A percentile compares a stretch with the other conserved stretches of the same genome.
These are phyloP conservation scores for Pocillopora damicornis DNA, from an alignment of 64 coral and sea anemone genomes.

Conservation along the genomic window DNA sequence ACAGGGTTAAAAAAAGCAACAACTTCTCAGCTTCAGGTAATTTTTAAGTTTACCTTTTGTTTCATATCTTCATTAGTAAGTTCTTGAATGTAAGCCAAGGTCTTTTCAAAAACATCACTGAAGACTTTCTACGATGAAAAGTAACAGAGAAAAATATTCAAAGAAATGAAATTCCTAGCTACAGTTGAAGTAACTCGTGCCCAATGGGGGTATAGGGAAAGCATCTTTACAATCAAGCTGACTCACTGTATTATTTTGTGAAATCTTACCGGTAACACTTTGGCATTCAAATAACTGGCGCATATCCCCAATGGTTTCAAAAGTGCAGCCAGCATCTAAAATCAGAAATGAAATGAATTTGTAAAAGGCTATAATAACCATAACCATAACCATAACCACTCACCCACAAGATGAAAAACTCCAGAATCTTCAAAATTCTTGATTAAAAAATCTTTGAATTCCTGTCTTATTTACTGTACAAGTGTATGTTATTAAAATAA, in stretches of 20 bases:
- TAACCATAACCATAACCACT: not conserved
- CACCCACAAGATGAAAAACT: too few relatives aligned
- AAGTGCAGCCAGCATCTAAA: constrained; percentile 83
- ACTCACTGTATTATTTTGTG: not conserved
- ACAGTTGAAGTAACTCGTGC: too few relatives aligned
- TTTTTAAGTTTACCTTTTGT: constrained; percentile 66
- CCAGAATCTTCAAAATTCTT: not conserved
- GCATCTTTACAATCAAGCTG: too few relatives aligned
- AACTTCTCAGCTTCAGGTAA: too few relatives aligned
- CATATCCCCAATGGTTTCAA: constrained; percentile 85
- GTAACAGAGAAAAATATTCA: not conserved
- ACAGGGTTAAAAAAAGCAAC: too few relatives aligned
- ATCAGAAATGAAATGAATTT: not conserved
- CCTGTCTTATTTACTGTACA: not conserved
- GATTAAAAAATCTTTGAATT: not conserved
- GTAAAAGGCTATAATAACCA: not conserved
- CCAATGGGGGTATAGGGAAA: too few relatives aligned
- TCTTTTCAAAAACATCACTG: constrained; percentile 92
- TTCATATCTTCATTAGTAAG: constrained; percentile 92
- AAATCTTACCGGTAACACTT: constrained; percentile 76
- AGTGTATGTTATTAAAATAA: not conserved
- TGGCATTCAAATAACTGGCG: constrained; percentile 80
- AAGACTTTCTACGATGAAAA: constrained; percentile 59
- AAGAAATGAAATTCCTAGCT: not conserved
- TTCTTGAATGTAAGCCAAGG: constrained; percentile 85